Evolutionary conservation across 2,113 vertebrate species (phyloP), one percentile per base, ranked within the genome.

Genomic region (Nothocercus nigrocapillus): DNA sequence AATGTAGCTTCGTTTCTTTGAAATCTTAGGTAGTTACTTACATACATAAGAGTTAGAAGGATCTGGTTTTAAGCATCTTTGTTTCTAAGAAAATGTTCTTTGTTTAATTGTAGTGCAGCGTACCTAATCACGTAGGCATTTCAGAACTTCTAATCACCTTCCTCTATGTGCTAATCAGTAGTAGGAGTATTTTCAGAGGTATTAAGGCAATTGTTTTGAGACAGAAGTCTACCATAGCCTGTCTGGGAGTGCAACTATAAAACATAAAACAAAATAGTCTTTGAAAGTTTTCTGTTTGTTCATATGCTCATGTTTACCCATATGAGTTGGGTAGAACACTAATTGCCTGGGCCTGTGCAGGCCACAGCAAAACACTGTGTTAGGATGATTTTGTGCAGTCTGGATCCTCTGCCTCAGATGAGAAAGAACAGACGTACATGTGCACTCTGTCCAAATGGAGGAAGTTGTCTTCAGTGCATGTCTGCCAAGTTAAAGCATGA

Each of bases 241-340:
- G 7, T 38, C 34, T 8, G 1, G 67, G 34, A 44, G 24, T 40
- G 25, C 7, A 24, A 34, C 40, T 90, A 54, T 56, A 73, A 58
- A 16, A 47, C 15, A 16, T 34, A 73, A 62, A 16, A 16, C 32
- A 73, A 62, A 16, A 47, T 13, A 18, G 32, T 58, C 6, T 49
- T 40, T 44, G 15, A 53, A 77, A 38, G 58, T 61, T 73, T 89
- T 77, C 72, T 72, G n/a, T 32, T 18, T 58, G 54, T 76, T 82
- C 13, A 24, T 1, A 0, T 53, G 49, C 64, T 12, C 36, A 36
- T 36, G 36, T 36, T 36, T 36, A 36, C 36, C 36, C 8, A 0
- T 38, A 30, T 75, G 32, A 22, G 28, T 63, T 56, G 27, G 16
- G 12, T 80, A 45, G 80, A 90, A 85, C 9, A 22, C 9, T 66